Evolutionary conservation across 2,888 invertebrate genomes (phyloP).

Genomic region (Lasioglossum calceatum): DNA sequence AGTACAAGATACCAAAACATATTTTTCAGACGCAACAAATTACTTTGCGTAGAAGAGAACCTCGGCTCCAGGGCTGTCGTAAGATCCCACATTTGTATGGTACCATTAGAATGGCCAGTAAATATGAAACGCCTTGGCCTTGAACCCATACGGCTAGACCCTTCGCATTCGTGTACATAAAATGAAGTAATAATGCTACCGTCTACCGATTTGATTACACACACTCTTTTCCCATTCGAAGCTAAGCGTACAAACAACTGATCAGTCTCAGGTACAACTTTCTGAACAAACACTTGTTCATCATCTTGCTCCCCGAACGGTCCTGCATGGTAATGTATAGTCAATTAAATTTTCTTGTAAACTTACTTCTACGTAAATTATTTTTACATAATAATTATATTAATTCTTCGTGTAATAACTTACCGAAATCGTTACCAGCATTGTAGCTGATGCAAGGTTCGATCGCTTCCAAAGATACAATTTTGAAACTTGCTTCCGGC

Average conservation of each 20-base stretch:
- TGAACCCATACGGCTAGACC: conserved; percentile 96
- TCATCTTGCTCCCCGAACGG: conserved; percentile 99
- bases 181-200: conserved; percentile 97
- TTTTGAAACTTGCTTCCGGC: conserved; percentile 98
- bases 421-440: conserved; percentile 87
- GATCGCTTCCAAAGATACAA: conserved; percentile 92
- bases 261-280: conserved; percentile 98
- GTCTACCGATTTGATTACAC: conserved; percentile 97
- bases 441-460: conserved; percentile 88
- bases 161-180: conserved; percentile 99
- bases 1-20: background rate
- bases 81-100: conserved; percentile 99
- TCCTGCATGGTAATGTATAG: conserved; percentile 85
- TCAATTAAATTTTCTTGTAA: background rate
- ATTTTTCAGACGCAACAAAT: conserved; percentile 20
- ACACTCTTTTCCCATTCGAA: conserved; percentile 97
- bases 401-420: background rate
- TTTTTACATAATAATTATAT: background rate
- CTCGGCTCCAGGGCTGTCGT: conserved; percentile 95
- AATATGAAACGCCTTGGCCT: conserved; percentile 94
- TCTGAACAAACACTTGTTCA: conserved; percentile 98
- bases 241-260: conserved; percentile 97
- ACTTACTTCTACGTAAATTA: background rate
- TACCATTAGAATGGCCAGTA: conserved; percentile 96
- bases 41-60: conserved; percentile 85